Base-by-base conservation (phyloP, 2,797 vertebrate genomes). In the Diplodus puntazzo region DNA sequence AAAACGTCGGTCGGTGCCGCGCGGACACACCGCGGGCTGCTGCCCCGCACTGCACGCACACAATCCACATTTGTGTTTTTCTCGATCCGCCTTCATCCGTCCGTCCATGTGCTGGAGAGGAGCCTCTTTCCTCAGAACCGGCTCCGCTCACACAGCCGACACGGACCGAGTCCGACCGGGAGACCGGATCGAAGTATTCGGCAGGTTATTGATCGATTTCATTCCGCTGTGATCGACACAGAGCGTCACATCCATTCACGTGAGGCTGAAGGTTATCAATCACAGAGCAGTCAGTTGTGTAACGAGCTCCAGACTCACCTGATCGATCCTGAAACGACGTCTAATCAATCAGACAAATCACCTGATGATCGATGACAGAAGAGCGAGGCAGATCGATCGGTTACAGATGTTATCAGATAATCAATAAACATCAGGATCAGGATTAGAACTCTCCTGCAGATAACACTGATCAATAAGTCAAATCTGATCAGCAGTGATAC, bases 81-180 rank as follows among this genome's bases (percentile, higher is more conserved):
- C 57, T 48, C 8, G 59, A 66, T 65, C 79, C 74, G 65, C 48
- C 59, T 65, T 52, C 67, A 17, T 18, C 73, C 16, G 70, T n/a
- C 14, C 62, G 61, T 77, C 73, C 81, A 73, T 86, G 83, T 86
- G 81, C 66, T 0, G 62, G 6, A 59, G 45, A 67, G 49, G 11
- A 72, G 66, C 62, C 53, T 48, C 20, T 54, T 65, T 66, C 79
- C 70, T 58, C 70, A 6, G 45, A 21, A 48, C 1, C 76, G n/a
- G 50, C 30, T 27, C 72, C 48, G 16, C 5, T 17, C 48, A 2
- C 52, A 30, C 52, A 79, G 61, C 69, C 45, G 27, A 42, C 1
- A 23, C 54, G 11, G 23, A 68, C 43, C 20, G 54, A 42, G 16
- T n/a, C 18, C 48, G 18, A 0, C 50, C 27, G 6, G 30, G 5